phyloP scores from a whole-genome alignment of 2,888 invertebrate species.

The Drosophila prolongata region DNA sequence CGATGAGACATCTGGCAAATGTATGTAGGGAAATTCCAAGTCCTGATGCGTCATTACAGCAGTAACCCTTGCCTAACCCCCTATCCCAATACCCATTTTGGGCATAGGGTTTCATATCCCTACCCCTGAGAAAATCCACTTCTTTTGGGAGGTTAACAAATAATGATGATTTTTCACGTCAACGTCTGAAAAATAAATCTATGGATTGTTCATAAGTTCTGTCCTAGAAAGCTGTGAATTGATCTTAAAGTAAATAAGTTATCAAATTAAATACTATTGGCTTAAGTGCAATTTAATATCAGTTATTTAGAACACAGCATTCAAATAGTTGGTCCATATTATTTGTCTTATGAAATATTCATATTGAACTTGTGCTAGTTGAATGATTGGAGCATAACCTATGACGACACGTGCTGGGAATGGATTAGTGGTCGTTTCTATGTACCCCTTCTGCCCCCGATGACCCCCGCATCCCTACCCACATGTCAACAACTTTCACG shows the following conservation, averaged over 20 bases:
- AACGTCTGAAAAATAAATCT: slow-evolving; percentile 21
- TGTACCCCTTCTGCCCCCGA: background rate
- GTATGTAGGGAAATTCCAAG: slow-evolving; percentile 52
- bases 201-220: too few relatives aligned
- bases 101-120: slow-evolving; percentile 28
- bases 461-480: slow-evolving; percentile 38
- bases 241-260: too few relatives aligned
- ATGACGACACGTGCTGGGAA: slow-evolving; percentile 42
- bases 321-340: too few relatives aligned
- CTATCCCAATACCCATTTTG: background rate
- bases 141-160: slow-evolving; percentile 20
- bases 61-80: slow-evolving; percentile 24
- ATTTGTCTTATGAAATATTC: background rate
- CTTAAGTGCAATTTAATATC: too few relatives aligned
- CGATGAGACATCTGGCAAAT: slow-evolving; percentile 59
- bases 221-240: too few relatives aligned
- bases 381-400: slow-evolving; percentile 18
- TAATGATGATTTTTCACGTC: slow-evolving; percentile 56
- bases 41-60: slow-evolving; percentile 70
- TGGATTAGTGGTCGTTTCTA: slow-evolving; percentile 31
- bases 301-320: too few relatives aligned
- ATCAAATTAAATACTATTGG: too few relatives aligned
- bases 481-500: slow-evolving; percentile 69
- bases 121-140: slow-evolving; percentile 60
- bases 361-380: background rate